Evolutionary conservation across 2,113 vertebrate genomes (phyloP).

Genomic region (Callospermophilus lateralis): DNA sequence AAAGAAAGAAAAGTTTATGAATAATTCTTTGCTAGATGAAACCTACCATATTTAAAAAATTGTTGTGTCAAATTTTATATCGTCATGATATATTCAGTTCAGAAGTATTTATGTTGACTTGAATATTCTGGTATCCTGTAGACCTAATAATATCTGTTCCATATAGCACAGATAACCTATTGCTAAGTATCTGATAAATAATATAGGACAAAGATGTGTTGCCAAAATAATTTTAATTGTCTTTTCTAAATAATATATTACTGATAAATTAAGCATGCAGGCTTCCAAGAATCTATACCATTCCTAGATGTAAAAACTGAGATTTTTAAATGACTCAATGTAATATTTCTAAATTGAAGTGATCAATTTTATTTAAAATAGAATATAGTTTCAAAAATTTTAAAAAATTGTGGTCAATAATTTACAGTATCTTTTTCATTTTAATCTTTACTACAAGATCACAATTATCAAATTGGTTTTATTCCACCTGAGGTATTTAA

Average conservation of each 20-base stretch:
- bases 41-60: background rate
- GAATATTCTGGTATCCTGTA: background rate
- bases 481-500: background rate
- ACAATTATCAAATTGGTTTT: background rate
- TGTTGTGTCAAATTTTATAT: background rate
- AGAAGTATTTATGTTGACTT: constrained; percentile 20
- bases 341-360: constrained; percentile 19
- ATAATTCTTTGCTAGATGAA: background rate
- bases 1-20: background rate
- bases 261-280: background rate
- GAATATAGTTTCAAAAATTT: background rate
- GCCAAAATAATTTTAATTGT: background rate
- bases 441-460: background rate
- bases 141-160: background rate
- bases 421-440: background rate
- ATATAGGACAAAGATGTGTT: background rate
- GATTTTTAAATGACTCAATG: background rate
- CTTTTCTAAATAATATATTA: background rate
- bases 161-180: background rate
- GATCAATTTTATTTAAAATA: background rate
- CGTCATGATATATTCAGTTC: background rate
- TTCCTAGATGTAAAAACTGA: background rate
- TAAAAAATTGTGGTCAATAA: background rate
- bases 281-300: background rate
- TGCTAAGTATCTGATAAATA: background rate